Evolutionary conservation across 1,140 invertebrate genomes (phyloP), one percentile per base, ranked within the genome.

Genomic region (Ganaspis sp.): DNA sequence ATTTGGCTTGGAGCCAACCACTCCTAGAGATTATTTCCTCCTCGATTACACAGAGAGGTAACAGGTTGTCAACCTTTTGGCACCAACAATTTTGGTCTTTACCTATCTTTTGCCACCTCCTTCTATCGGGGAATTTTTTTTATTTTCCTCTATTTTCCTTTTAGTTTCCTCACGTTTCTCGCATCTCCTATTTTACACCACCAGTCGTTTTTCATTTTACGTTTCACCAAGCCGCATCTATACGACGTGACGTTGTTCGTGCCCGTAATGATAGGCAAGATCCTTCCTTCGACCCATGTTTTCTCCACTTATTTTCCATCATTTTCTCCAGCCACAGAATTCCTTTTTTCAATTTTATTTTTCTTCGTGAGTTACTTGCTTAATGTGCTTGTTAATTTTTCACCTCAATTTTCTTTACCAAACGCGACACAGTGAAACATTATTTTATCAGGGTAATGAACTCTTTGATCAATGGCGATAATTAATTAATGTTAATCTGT

Each of bases 21-120:
- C 74, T 75, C 74, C 17, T 71, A 64, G 42, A 75, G 69, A 75
- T 75, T 70, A 71, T 75, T 75, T 75, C 74, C 70, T 70, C 74
- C 69, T 49, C 74, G 74, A 75, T 75, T 75, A 74, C 79, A 74
- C 82, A 58, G 19, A 58, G 80, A 78, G 78, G 81, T 80, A 83
- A 83, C 82, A 83, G 82, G 82, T 83, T 80, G 80, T 81, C 79
- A 81, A 77, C 78, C 78, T 81, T 83, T 80, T 81, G 76, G 77
- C 80, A 81, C 80, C 74, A 69, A 70, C 79, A 75, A 72, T 77
- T 73, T 76, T 77, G 69, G 23, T 26, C 9, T 23, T 49, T 49
- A 49, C 15, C 45, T 49, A 21, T 77, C 73, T 74, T 38, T 73
- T n/a, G 29, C 45, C 40, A 29, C 69, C 42, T 74, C 58, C 75